phyloP scores from a whole-genome alignment of 2,797 vertebrate genomes.

The Coendou prehensilis region DNA sequence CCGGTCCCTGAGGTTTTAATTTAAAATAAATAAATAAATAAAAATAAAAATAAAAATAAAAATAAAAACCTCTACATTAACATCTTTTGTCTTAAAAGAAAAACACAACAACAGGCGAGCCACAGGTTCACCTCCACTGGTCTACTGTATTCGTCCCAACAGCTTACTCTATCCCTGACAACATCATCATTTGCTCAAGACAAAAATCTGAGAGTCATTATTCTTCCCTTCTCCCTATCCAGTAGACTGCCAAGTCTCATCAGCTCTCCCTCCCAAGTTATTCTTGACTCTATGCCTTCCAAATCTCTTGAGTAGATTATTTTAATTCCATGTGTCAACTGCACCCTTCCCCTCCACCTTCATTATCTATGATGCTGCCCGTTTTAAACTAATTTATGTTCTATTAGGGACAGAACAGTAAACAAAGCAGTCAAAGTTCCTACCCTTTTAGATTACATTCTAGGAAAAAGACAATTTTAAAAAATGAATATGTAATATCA shows the following conservation, averaged over 20 bases:
- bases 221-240: constrained; percentile 22
- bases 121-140: neutral
- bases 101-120: neutral
- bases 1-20: neutral
- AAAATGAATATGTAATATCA: neutral
- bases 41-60: no score
- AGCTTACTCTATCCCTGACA: constrained; percentile 56
- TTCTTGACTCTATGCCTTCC: constrained; percentile 53
- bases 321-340: constrained; percentile 60
- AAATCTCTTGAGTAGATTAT: constrained; percentile 31
- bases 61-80: neutral
- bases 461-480: constrained; percentile 37
- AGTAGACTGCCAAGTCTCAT: constrained; percentile 55
- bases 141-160: constrained; percentile 45
- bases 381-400: constrained; percentile 56
- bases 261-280: constrained; percentile 53
- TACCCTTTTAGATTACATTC: constrained; percentile 9
- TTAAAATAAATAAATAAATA: neutral
- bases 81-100: neutral
- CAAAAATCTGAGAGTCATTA: constrained; percentile 67
- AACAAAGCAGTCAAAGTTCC: constrained; percentile 49
- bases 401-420: constrained; percentile 8
- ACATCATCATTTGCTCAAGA: constrained; percentile 42
- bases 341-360: neutral
- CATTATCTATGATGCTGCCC: constrained; percentile 25